Evolutionary conservation across 2,888 invertebrate species (phyloP).

Genomic region (Harpalus rubripes): DNA sequence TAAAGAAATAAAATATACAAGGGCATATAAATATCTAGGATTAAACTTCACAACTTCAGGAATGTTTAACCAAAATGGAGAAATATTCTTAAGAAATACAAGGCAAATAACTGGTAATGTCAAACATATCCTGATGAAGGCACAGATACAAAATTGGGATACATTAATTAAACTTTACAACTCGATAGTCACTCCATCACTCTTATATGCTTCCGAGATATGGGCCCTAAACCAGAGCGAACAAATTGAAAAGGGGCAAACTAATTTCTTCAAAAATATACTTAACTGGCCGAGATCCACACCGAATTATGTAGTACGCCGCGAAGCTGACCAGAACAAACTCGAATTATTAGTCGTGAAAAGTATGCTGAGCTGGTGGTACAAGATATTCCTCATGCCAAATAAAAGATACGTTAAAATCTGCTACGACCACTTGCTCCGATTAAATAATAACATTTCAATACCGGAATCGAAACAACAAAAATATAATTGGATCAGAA

Average conservation of each 20-base stretch:
- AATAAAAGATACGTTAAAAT: not conserved
- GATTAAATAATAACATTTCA: not conserved
- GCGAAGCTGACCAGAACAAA: not conserved
- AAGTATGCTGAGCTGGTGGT: not conserved
- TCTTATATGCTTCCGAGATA: constrained; percentile 6
- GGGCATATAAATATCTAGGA: not conserved
- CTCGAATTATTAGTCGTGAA: not conserved
- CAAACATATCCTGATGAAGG: not conserved
- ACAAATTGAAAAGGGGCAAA: constrained; percentile 3
- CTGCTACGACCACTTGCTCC: not conserved
- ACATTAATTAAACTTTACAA: not conserved
- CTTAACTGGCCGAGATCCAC: not conserved
- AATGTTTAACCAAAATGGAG: constrained; percentile 7
- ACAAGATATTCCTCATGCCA: not conserved
- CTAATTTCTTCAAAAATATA: not conserved
- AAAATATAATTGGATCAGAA: not conserved
- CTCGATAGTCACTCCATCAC: not conserved
- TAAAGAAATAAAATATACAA: not conserved
- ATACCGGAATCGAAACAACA: not conserved
- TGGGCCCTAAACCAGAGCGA: not conserved
- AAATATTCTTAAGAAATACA: constrained; percentile 6
- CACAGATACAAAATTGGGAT: constrained; percentile 5
- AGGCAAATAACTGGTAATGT: not conserved
- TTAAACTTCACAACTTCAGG: not conserved
- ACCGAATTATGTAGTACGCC: not conserved